phyloP scores from a whole-genome alignment of 1,140 invertebrate species.

The Brachionus paranguensis region DNA sequence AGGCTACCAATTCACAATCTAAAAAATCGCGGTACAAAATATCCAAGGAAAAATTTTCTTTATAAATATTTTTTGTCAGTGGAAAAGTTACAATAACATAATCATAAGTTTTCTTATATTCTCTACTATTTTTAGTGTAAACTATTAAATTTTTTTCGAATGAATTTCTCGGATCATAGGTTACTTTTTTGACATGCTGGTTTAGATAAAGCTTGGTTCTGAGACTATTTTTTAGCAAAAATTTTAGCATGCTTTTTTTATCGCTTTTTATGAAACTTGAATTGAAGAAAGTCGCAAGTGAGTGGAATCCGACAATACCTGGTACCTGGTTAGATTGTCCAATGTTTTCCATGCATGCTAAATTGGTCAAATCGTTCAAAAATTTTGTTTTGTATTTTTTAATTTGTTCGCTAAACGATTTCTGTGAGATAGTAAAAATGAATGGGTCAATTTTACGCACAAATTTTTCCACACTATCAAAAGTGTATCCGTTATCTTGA shows the following conservation, averaged over 20 bases:
- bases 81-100: conserved; percentile 29
- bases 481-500: conserved; percentile 27
- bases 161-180: neutral
- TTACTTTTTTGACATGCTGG: neutral
- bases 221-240: neutral
- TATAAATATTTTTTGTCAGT: conserved; percentile 16
- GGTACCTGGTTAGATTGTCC: neutral
- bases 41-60: conserved; percentile 19
- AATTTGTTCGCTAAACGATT: neutral
- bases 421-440: conserved; percentile 9
- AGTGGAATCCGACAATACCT: neutral
- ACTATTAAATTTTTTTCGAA: neutral
- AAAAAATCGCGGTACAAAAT: conserved; percentile 36
- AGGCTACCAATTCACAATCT: neutral
- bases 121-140: neutral
- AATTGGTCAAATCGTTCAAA: neutral
- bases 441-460: neutral
- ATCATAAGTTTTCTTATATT: conserved; percentile 11
- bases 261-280: neutral
- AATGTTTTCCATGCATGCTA: neutral
- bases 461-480: conserved; percentile 29
- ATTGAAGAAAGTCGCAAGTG: neutral
- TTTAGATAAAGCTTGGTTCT: neutral
- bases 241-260: neutral
- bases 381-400: neutral